Conservation (phyloP, 1,140 invertebrate species). For the Neodiprion pinetum region DNA sequence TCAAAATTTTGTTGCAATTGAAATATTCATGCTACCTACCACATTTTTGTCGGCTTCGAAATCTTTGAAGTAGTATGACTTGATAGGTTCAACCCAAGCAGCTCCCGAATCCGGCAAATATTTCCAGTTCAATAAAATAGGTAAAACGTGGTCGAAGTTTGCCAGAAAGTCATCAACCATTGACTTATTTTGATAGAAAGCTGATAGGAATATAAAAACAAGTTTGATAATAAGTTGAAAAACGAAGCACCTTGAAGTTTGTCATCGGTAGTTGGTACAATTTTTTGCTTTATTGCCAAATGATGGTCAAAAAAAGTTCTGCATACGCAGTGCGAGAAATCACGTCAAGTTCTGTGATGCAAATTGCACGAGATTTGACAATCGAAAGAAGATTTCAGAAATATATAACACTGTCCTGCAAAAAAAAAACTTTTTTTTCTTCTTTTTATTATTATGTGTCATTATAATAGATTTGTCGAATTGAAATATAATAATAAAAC, state of each 20-base stretch:
- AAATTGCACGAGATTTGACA: too few species aligned
- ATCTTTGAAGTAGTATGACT: background rate
- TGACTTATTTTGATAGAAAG: background rate
- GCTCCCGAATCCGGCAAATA: background rate
- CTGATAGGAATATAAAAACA: background rate
- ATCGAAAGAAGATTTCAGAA: too few species aligned
- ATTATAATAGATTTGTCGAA: slow-evolving; percentile 14
- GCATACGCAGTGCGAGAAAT: too few species aligned
- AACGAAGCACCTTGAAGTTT: too few species aligned
- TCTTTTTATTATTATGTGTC: background rate
- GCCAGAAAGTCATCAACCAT: background rate
- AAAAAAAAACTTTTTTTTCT: too few species aligned
- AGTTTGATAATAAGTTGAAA: background rate
- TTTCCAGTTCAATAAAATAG: background rate
- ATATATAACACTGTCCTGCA: too few species aligned
- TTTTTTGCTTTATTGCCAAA: too few species aligned
- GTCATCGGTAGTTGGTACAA: too few species aligned
- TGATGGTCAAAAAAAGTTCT: too few species aligned
- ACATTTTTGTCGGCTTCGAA: background rate
- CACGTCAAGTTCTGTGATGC: too few species aligned
- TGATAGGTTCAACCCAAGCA: background rate
- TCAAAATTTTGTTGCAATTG: background rate
- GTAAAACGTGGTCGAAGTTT: background rate
- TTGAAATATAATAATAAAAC: background rate
- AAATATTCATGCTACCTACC: background rate